phyloP scores from a whole-genome alignment of 2,113 vertebrate genomes.

The Chamaea fasciata region DNA sequence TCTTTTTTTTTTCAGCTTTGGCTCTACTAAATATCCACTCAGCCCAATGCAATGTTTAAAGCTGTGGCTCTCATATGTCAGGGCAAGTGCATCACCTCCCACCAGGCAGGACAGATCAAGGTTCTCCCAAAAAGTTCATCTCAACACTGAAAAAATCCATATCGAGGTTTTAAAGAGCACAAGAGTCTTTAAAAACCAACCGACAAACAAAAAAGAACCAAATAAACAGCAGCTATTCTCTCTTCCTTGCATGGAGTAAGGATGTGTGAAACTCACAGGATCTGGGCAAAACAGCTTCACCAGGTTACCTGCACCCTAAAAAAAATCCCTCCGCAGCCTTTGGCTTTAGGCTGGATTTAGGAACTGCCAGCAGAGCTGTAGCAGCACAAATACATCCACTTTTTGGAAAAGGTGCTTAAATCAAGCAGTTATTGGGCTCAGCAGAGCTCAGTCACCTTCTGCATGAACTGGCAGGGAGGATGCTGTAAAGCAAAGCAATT shows the following conservation, averaged over 20 bases:
- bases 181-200: not conserved
- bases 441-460: not conserved
- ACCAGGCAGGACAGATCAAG: not conserved
- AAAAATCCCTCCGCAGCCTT: not conserved
- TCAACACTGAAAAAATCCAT: not conserved
- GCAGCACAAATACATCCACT: not conserved
- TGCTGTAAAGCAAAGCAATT: not conserved
- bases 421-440: not conserved
- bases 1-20: not conserved
- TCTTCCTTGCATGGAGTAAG: rapidly evolving
- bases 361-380: not conserved
- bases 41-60: not conserved
- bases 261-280: not conserved
- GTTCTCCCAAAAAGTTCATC: not conserved
- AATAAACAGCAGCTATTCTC: not conserved
- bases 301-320: not conserved
- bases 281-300: not conserved
- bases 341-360: not conserved
- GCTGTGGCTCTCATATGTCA: not conserved
- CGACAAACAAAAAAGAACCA: rapidly evolving
- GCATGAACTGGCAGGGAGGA: not conserved
- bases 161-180: not conserved
- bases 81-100: rapidly evolving
- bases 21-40: not conserved
- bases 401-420: not conserved